Conservation (phyloP, 1,140 invertebrate species). For the Apis cerana region DNA sequence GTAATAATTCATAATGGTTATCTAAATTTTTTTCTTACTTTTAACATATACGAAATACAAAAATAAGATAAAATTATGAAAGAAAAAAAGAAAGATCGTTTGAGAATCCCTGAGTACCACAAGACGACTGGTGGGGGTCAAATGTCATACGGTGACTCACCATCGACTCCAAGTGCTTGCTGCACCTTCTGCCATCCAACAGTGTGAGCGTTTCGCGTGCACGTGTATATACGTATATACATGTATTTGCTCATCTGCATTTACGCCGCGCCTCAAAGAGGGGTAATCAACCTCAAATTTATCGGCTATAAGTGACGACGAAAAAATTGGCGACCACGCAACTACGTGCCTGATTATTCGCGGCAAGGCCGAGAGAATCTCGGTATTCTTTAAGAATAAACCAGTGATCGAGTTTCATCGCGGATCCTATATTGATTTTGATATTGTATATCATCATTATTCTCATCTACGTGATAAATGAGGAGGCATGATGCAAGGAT, state of each 20-base stretch:
- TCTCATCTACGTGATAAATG: not conserved
- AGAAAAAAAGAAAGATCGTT: not conserved
- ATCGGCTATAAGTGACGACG: slow-evolving; percentile 14
- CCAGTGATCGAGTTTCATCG: not conserved
- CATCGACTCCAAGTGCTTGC: slow-evolving; percentile 52
- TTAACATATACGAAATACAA: not conserved
- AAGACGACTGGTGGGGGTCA: slow-evolving; percentile 69
- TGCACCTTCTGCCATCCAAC: slow-evolving; percentile 38
- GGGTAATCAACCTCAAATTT: slow-evolving; percentile 36
- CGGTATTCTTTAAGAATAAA: not conserved
- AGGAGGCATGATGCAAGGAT: not conserved
- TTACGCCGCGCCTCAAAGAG: slow-evolving; percentile 42
- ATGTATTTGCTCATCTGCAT: slow-evolving; percentile 55
- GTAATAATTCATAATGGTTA: too few species aligned
- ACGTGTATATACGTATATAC: not conserved
- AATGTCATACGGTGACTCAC: slow-evolving; percentile 75
- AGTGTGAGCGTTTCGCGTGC: not conserved
- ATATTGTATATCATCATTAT: not conserved
- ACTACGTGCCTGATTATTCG: not conserved
- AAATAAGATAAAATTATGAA: not conserved
- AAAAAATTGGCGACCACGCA: not conserved
- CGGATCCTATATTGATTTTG: not conserved
- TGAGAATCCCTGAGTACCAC: slow-evolving; percentile 69
- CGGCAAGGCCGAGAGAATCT: not conserved
- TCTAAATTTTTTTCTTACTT: too few species aligned